A percentile compares a stretch with the other conserved stretches of the same genome.
These are phyloP conservation scores for Rostratula benghalensis DNA, from an alignment of 2,113 vertebrate genomes.

Conservation along the genomic window DNA sequence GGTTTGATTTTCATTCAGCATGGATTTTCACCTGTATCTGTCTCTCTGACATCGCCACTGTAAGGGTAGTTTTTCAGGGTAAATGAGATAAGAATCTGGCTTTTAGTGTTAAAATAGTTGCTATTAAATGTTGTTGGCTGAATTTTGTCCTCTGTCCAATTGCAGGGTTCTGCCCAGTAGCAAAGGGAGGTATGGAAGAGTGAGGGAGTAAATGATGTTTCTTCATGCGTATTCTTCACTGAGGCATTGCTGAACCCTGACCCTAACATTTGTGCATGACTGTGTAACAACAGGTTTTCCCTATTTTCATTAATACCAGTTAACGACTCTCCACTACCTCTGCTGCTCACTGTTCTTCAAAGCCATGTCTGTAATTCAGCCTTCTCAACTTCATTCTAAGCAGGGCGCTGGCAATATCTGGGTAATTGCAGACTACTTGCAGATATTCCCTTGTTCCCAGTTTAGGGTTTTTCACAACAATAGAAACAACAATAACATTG, in stretches of 20 bases:
- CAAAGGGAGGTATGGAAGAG: background rate
- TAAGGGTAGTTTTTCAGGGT: background rate
- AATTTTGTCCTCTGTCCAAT: background rate
- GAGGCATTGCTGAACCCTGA: background rate
- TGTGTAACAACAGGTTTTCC: background rate
- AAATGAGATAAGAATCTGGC: background rate
- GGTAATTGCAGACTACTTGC: constrained; percentile 2
- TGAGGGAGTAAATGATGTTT: background rate
- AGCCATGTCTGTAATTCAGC: background rate
- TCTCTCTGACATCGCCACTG: background rate
- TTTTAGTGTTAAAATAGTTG: background rate
- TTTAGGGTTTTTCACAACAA: background rate
- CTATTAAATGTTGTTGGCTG: background rate
- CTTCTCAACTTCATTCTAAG: background rate
- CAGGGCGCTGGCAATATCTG: background rate
- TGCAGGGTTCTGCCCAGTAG: background rate
- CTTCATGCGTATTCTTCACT: background rate
- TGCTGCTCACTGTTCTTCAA: background rate
- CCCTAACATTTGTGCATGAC: background rate
- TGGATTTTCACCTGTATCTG: background rate
- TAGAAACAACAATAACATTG: background rate
- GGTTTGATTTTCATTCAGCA: background rate
- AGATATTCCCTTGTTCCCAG: background rate
- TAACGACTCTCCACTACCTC: background rate
- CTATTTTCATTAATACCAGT: background rate